A percentile compares a stretch with the other conserved stretches of the same genome.
phyloP scores from a whole-genome alignment of 2,888 invertebrate genomes.

The Byasa hedistus region DNA sequence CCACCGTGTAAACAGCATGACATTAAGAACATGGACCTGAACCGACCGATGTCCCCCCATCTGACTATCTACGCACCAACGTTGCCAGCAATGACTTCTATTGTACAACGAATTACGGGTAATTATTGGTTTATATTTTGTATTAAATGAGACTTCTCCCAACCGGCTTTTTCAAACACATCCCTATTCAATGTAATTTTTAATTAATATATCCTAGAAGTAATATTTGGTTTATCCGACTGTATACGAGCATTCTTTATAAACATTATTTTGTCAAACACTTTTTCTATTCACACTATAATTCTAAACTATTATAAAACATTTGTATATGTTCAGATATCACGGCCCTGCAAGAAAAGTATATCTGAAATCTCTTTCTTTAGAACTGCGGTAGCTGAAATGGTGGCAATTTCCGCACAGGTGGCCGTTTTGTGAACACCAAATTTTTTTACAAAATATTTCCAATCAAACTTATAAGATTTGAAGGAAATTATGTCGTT shows the following conservation, averaged over 20 bases:
- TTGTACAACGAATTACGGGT: slow-evolving; percentile 89
- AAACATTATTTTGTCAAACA: background rate
- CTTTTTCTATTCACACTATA: background rate
- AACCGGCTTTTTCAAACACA: background rate
- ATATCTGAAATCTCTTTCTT: background rate
- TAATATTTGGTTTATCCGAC: too few relatives aligned
- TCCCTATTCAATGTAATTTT: background rate
- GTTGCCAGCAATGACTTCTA: slow-evolving; percentile 87
- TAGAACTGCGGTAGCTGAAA: background rate
- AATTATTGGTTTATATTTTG: slow-evolving; percentile 11
- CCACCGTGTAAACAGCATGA: slow-evolving; percentile 75
- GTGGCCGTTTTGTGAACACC: background rate
- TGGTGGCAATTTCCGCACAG: background rate
- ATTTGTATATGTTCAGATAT: background rate
- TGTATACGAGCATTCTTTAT: background rate
- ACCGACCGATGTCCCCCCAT: slow-evolving; percentile 92
- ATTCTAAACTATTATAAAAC: background rate
- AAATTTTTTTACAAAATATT: background rate
- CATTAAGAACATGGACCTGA: slow-evolving; percentile 85
- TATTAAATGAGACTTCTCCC: background rate
- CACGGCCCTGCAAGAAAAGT: background rate
- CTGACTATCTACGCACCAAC: slow-evolving; percentile 88
- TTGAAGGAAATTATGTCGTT: background rate
- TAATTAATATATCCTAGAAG: too few relatives aligned
- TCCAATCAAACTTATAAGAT: background rate